Conservation (phyloP, 2,888 invertebrate species). For the Amiota mariae region DNA sequence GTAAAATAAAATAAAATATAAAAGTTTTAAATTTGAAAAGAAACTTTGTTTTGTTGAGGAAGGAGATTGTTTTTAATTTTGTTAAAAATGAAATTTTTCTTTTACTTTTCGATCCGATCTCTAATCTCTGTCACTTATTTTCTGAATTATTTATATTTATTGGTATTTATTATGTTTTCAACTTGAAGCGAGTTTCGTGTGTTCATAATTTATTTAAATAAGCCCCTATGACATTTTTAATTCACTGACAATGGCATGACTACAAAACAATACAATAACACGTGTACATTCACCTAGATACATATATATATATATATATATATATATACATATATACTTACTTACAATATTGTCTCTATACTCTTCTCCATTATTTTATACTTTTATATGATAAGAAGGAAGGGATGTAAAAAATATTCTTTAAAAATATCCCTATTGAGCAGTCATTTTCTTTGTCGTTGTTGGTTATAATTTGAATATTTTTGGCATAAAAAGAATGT, state of each 20-base stretch:
- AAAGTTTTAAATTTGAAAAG: too few species aligned
- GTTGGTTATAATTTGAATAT: conserved; percentile 61
- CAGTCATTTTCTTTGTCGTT: too few species aligned
- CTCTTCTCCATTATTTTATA: too few species aligned
- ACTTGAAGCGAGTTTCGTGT: conserved; percentile 27
- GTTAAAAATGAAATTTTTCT: too few species aligned
- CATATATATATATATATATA: not conserved
- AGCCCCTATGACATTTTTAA: conserved; percentile 67
- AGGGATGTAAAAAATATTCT: too few species aligned
- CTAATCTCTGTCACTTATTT: conserved; percentile 59
- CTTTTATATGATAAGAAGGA: too few species aligned
- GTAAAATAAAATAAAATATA: too few species aligned
- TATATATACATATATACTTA: not conserved
- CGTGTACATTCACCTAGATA: conserved; percentile 3
- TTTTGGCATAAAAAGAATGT: conserved; percentile 54
- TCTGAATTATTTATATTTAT: conserved; percentile 62
- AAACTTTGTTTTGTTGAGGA: too few species aligned
- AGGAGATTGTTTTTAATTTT: too few species aligned
- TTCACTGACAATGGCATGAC: conserved; percentile 60
- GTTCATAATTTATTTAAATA: conserved; percentile 67
- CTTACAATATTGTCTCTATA: too few species aligned
- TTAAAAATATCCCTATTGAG: not conserved
- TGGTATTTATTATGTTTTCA: conserved; percentile 48
- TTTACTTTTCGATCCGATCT: not conserved
- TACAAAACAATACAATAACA: not conserved